Evolutionary conservation across 2,797 vertebrate genomes (phyloP).

Genomic region (Geotria australis): DNA sequence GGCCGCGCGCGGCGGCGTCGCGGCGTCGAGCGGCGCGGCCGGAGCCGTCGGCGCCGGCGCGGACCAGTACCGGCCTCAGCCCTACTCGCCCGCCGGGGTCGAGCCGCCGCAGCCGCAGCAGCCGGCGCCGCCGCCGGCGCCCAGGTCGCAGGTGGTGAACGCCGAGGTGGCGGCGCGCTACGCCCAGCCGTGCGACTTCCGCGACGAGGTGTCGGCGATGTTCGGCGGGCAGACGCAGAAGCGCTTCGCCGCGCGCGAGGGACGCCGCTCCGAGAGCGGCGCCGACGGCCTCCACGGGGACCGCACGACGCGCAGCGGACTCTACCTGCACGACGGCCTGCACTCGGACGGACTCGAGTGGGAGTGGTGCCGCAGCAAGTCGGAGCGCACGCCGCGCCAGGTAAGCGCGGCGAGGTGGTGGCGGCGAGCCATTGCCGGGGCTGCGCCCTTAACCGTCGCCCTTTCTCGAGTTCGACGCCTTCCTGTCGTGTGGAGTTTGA

Average conservation of each 20-base stretch:
- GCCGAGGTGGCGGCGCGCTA: too few species aligned
- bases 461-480: too few species aligned
- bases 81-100: too few species aligned
- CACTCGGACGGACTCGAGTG: constrained; percentile 53
- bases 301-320: constrained; percentile 30
- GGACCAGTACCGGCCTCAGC: background rate
- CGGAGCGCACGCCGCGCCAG: constrained; percentile 73
- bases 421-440: too few species aligned
- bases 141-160: too few species aligned
- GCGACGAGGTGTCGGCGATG: background rate
- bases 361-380: constrained; percentile 94
- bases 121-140: too few species aligned
- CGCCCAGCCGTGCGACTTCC: background rate
- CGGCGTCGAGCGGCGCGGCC: constrained; percentile 7
- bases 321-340: constrained; percentile 37
- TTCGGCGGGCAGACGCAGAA: constrained; percentile 2
- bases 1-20: constrained; percentile 8
- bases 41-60: constrained; percentile 27
- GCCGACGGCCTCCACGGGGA: constrained; percentile 7
- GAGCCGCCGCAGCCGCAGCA: too few species aligned
- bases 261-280: constrained; percentile 1
- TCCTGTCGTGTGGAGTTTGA: too few species aligned
- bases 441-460: background rate
- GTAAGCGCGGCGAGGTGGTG: constrained; percentile 12
- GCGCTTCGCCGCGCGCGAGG: constrained; percentile 4